These are phyloP conservation scores for Peromyscus eremicus DNA, from an alignment of 2,797 vertebrate genomes.

Conservation along the genomic window DNA sequence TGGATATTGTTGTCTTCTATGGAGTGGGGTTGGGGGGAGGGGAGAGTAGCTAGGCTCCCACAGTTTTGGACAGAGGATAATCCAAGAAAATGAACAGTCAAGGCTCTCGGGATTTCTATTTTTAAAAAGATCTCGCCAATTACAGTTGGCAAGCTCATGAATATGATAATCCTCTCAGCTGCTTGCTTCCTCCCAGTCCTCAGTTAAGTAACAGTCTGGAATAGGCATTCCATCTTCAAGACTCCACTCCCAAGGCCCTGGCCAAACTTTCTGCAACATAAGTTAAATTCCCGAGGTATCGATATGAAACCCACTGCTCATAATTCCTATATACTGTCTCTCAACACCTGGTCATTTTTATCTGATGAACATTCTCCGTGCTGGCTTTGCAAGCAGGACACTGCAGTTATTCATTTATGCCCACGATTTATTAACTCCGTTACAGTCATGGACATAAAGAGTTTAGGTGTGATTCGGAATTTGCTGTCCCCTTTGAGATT, in stretches of 20 bases:
- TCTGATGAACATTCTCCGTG: not conserved
- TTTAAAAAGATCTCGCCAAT: slow-evolving; percentile 28
- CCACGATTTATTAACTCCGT: slow-evolving; percentile 44
- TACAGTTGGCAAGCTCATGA: not conserved
- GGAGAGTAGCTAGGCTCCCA: not conserved
- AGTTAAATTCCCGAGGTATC: not conserved
- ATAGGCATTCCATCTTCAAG: not conserved
- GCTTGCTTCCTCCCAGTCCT: not conserved
- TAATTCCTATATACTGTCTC: not conserved
- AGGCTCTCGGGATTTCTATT: not conserved
- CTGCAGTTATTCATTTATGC: not conserved
- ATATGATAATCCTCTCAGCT: not conserved
- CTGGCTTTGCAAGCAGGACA: not conserved
- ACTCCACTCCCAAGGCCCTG: not conserved
- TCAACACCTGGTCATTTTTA: slow-evolving; percentile 21
- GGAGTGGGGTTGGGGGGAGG: not conserved
- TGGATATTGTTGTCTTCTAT: not conserved
- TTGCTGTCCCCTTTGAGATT: slow-evolving; percentile 47
- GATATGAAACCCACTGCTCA: not conserved
- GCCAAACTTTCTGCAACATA: not conserved
- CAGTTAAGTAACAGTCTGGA: rapidly evolving
- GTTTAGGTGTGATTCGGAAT: slow-evolving; percentile 18
- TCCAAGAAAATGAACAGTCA: not conserved
- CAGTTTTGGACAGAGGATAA: not conserved
- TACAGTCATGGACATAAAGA: not conserved